A percentile compares a stretch with the other conserved stretches of the same genome.
phyloP scores from a whole-genome alignment of 1,140 invertebrate genomes.

The Mactra quadrangularis region DNA sequence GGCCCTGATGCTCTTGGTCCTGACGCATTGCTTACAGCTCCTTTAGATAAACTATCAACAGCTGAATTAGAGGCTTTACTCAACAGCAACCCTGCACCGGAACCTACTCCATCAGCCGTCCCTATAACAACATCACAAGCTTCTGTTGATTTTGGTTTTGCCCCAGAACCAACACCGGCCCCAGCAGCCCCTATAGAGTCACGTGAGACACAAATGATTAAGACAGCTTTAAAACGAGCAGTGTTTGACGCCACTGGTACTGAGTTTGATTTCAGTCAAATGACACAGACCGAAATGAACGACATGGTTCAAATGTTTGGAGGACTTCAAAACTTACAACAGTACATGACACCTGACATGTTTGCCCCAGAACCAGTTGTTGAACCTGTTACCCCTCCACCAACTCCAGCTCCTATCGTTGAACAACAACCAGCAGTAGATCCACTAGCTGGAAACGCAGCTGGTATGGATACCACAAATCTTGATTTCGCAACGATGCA shows the following conservation, averaged over 20 bases:
- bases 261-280: constrained; percentile 10
- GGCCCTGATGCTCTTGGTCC: too few species aligned
- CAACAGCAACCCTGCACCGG: neutral
- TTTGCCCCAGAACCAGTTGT: neutral
- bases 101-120: neutral
- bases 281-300: constrained; percentile 33
- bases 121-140: neutral
- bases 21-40: neutral
- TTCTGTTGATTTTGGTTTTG: neutral
- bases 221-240: too few species aligned
- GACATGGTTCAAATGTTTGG: constrained; percentile 36
- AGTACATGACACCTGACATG: constrained; percentile 1
- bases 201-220: too few species aligned
- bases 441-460: too few species aligned
- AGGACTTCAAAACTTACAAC: constrained; percentile 10
- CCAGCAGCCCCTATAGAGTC: neutral
- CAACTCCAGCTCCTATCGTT: neutral
- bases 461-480: neutral
- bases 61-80: neutral
- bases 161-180: neutral
- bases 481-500: neutral
- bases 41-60: neutral
- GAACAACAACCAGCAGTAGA: neutral
- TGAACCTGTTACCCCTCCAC: neutral
- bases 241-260: too few species aligned